phyloP scores from a whole-genome alignment of 2,888 invertebrate species.

The Chrysolina haemoptera region DNA sequence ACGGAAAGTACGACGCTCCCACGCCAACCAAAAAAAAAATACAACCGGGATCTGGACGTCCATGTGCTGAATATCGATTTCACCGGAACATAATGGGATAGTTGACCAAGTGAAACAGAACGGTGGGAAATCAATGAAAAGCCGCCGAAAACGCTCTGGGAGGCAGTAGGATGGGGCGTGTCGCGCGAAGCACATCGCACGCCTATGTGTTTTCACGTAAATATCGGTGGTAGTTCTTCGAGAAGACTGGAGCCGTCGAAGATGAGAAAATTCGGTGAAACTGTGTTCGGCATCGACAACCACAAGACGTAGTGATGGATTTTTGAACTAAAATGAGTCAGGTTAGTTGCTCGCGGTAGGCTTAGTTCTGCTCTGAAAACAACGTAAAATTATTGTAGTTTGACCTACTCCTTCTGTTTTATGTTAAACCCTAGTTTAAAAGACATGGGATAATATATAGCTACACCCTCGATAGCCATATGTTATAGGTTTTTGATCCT shows the following conservation, averaged over 20 bases:
- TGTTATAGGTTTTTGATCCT: not conserved
- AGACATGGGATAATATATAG: not conserved
- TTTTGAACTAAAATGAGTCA: slow-evolving; percentile 43
- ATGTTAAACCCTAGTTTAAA: not conserved
- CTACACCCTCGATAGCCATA: not conserved
- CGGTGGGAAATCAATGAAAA: slow-evolving; percentile 59
- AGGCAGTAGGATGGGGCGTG: slow-evolving; percentile 68
- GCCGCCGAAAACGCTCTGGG: slow-evolving; percentile 54
- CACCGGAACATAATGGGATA: slow-evolving; percentile 56
- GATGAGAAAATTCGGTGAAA: slow-evolving; percentile 30
- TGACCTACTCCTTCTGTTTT: no score
- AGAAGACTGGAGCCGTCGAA: slow-evolving; percentile 26
- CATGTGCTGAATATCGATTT: slow-evolving; percentile 57
- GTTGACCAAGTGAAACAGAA: slow-evolving; percentile 60
- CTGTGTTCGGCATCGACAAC: slow-evolving; percentile 32
- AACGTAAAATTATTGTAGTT: not conserved
- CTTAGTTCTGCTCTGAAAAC: not conserved
- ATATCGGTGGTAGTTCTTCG: slow-evolving; percentile 34
- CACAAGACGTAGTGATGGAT: slow-evolving; percentile 38
- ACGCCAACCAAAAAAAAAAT: slow-evolving; percentile 24
- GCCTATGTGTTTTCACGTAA: slow-evolving; percentile 47
- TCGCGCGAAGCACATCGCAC: slow-evolving; percentile 56
- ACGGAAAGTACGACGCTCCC: not conserved
- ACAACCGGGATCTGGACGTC: slow-evolving; percentile 11
- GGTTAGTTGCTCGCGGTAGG: slow-evolving; percentile 35